Conservation (phyloP, 92 coral and sea anemone genomes). For the Desmophyllum pertusum region DNA sequence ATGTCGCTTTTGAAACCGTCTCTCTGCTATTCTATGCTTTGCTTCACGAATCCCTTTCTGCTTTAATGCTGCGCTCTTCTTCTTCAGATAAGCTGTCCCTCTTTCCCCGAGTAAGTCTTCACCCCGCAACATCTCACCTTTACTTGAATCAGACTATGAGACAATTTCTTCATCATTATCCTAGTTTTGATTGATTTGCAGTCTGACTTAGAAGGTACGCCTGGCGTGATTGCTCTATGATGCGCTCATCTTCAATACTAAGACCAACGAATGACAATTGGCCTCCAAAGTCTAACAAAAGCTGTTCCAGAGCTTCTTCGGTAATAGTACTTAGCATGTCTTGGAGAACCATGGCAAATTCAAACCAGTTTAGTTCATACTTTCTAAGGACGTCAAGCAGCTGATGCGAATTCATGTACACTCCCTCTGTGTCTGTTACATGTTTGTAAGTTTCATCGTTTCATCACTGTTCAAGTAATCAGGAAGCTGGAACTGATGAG, state of each 20-base stretch:
- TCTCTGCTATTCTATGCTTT: slow-evolving; percentile 49
- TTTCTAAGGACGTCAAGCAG: slow-evolving; percentile 51
- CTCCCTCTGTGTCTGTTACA: slow-evolving; percentile 35
- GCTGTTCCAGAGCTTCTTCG: slow-evolving; percentile 50
- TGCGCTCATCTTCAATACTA: slow-evolving; percentile 42
- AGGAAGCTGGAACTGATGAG: slow-evolving; percentile 37
- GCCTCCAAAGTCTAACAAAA: slow-evolving; percentile 61
- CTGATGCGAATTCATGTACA: slow-evolving; percentile 59
- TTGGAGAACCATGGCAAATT: slow-evolving; percentile 51
- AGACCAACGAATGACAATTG: slow-evolving; percentile 52
- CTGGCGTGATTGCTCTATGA: slow-evolving; percentile 63
- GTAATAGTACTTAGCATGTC: slow-evolving; percentile 45
- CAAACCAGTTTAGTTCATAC: slow-evolving; percentile 69
- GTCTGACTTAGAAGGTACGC: slow-evolving; percentile 55
- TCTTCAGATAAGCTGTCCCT: slow-evolving; percentile 39
- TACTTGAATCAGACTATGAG: slow-evolving; percentile 58
- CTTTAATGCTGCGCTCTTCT: slow-evolving; percentile 28
- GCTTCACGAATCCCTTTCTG: slow-evolving; percentile 40
- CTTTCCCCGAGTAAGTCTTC: slow-evolving; percentile 28
- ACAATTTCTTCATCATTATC: slow-evolving; percentile 46
- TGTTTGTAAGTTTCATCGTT: slow-evolving; percentile 61
- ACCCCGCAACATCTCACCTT: slow-evolving; percentile 26
- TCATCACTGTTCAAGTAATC: slow-evolving; percentile 31
- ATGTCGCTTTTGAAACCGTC: slow-evolving; percentile 47
- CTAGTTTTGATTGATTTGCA: slow-evolving; percentile 6